A percentile compares a stretch with the other conserved stretches of the same genome.
These are phyloP conservation scores for Petrosia ficiformis DNA, from an alignment of 37 sponge, comb jelly and placozoan genomes.

Conservation along the genomic window DNA sequence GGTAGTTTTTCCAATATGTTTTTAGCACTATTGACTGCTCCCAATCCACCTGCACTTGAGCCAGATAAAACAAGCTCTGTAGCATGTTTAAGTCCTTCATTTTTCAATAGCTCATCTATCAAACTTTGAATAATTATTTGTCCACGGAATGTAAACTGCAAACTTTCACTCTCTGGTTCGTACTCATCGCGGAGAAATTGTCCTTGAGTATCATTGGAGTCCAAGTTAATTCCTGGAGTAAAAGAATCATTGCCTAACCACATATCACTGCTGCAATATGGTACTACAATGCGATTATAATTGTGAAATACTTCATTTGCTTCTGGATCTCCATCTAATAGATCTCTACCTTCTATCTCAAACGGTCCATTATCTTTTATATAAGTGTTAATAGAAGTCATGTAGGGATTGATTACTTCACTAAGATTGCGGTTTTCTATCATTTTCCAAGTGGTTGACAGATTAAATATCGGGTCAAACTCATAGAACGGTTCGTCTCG, in stretches of 20 bases:
- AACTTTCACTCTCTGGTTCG: conserved; percentile 1
- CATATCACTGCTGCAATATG: conserved; percentile 80
- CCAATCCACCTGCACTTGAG: conserved; percentile 88
- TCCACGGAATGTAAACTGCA: conserved; percentile 77
- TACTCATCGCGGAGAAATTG: neutral
- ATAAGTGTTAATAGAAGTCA: conserved; percentile 45
- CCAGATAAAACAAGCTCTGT: conserved; percentile 61
- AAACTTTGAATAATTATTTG: conserved; percentile 35
- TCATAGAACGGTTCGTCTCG: neutral
- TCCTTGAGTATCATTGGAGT: neutral
- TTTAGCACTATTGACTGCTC: conserved; percentile 62
- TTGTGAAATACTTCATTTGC: conserved; percentile 39
- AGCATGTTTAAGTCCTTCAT: conserved; percentile 15
- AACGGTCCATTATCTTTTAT: neutral
- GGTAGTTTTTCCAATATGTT: conserved; percentile 38
- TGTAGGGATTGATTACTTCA: conserved; percentile 20
- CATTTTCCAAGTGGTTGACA: neutral
- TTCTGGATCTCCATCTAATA: conserved; percentile 14
- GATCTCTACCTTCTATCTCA: conserved; percentile 47
- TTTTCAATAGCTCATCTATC: conserved; percentile 29
- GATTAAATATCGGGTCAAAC: neutral
- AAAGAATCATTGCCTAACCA: conserved; percentile 47
- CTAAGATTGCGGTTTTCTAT: neutral
- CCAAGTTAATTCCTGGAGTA: neutral
- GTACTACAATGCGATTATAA: conserved; percentile 69